phyloP scores from a whole-genome alignment of 2,797 vertebrate genomes.

The Cryptoprocta ferox region DNA sequence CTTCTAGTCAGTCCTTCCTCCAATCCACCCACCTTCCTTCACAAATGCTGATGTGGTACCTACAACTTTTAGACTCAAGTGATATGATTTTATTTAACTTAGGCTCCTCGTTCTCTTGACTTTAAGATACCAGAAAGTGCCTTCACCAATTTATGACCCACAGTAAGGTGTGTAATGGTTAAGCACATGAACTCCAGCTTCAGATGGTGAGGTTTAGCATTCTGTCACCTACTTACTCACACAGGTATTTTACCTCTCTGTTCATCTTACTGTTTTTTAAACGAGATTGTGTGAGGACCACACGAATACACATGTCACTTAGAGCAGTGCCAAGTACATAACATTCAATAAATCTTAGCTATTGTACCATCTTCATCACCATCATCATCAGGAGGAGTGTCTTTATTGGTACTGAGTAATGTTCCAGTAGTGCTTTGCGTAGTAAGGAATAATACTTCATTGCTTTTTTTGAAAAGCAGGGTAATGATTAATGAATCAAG shows the following conservation, averaged over 20 bases:
- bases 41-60: neutral
- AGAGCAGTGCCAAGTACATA: neutral
- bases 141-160: neutral
- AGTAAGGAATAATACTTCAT: neutral
- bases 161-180: neutral
- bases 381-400: neutral
- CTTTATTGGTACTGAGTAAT: neutral
- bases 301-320: neutral
- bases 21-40: neutral
- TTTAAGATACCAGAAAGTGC: neutral
- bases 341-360: neutral
- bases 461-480: conserved; percentile 39
- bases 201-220: too few relatives aligned
- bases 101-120: neutral
- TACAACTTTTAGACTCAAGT: neutral
- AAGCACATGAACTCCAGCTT: neutral
- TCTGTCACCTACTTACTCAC: neutral
- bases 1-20: neutral
- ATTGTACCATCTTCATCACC: neutral
- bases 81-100: neutral
- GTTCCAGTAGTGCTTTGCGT: neutral
- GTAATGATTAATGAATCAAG: conserved; percentile 6
- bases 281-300: neutral
- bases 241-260: neutral
- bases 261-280: neutral